Base-by-base conservation (phyloP, 2,113 vertebrate genomes). In the Onychostruthus taczanowskii region DNA sequence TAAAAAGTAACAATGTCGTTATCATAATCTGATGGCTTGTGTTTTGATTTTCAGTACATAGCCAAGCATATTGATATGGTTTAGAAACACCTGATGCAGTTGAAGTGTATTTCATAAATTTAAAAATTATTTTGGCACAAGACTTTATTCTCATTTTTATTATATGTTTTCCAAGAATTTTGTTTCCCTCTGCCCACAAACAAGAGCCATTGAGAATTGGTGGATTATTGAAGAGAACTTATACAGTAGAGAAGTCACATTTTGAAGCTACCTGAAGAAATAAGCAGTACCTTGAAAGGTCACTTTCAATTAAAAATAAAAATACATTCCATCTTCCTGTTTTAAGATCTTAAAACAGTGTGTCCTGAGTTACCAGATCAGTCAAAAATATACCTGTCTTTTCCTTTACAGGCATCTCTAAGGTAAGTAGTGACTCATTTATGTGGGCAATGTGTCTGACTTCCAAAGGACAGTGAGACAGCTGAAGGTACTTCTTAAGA, bases 231-330 rank as follows among this genome's bases (percentile, higher is more conserved):
- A 62, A 78, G 24, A 80, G 37, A 33, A 44, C 3, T 77, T 74
- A 50, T 30, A 59, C 16, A 49, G 43, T 22, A 76, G 37, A 76
- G 3, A 68, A 33, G 31, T 73, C 28, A 82, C 16, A 55, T 84
- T 85, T 95, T 90, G 41, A 75, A 69, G 30, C 3, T 66, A 58
- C 52, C 23, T 74, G 27, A 50, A 91, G 55, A 88, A 94, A 90
- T 67, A 86, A 55, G 24, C 58, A 8, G 24, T 35, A 15, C 27
- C 59, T 88, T 66, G 44, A 89, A 95, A 91, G 75, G 78, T 84
- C 67, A 91, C 27, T 67, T 84, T 88, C 59, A 77, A 69, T 37
- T 93, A 67, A 85, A 87, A 85, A 66, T 83, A 83, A 93, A 94
- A 88, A 80, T 63, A 43, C 5, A 58, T 69, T 76, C 23, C 8